These are phyloP conservation scores for Campylorhamphus procurvoides DNA, from an alignment of 2,113 vertebrate species.

Conservation along the genomic window DNA sequence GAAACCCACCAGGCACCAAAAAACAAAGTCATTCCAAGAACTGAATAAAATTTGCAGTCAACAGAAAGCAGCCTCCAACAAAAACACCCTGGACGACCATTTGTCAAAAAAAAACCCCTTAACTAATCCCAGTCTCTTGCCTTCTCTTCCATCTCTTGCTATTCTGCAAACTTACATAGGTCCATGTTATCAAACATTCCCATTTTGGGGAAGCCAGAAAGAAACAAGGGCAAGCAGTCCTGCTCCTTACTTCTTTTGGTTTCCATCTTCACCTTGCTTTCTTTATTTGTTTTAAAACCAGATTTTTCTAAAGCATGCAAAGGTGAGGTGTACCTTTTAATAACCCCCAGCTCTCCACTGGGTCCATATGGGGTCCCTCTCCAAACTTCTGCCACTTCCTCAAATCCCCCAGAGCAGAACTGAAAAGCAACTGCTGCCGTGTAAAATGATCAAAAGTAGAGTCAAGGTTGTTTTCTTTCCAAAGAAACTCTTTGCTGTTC, in stretches of 20 bases:
- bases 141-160: background rate
- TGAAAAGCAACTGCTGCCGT: fast-evolving
- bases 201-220: background rate
- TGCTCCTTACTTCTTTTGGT: background rate
- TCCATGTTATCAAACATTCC: fast-evolving
- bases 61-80: background rate
- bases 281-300: background rate
- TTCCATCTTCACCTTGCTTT: background rate
- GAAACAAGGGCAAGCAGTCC: background rate
- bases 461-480: background rate
- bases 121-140: background rate
- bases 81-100: background rate
- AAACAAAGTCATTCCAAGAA: background rate
- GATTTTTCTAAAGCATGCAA: background rate
- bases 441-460: background rate
- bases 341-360: background rate
- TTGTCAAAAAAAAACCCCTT: background rate
- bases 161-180: background rate
- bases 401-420: background rate
- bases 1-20: background rate
- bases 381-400: background rate
- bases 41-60: background rate
- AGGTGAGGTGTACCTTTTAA: background rate
- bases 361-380: background rate
- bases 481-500: background rate